Conservation (phyloP, 2,113 vertebrate genomes). For the Myxocyprinus asiaticus region DNA sequence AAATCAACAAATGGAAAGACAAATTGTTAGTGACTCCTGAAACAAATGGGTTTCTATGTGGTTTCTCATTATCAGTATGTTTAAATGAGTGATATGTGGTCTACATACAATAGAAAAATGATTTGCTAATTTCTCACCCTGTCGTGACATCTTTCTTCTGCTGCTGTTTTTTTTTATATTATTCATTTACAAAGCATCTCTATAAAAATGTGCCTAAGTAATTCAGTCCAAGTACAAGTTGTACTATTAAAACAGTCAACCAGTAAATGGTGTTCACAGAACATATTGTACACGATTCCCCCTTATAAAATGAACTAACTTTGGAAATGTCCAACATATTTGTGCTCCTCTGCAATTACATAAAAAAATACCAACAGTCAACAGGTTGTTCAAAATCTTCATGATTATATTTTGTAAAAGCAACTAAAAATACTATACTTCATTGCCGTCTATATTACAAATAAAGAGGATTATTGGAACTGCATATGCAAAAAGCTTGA, state of each 20-base stretch:
- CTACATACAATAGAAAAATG: not conserved
- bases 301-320: not conserved
- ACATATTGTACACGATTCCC: not conserved
- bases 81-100: not conserved
- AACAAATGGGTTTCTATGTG: not conserved
- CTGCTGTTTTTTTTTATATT: slow-evolving; percentile 9
- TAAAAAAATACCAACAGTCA: not conserved
- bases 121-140: not conserved
- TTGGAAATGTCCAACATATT: not conserved
- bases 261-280: not conserved
- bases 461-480: too few relatives aligned
- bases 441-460: too few relatives aligned
- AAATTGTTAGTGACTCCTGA: not conserved
- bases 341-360: slow-evolving; percentile 7
- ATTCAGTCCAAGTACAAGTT: too few relatives aligned
- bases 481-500: too few relatives aligned
- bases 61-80: too few relatives aligned
- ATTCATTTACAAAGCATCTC: not conserved
- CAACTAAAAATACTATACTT: too few relatives aligned
- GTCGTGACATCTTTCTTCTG: not conserved
- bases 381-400: not conserved
- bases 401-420: too few relatives aligned
- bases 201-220: not conserved
- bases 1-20: too few relatives aligned
- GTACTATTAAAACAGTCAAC: not conserved